These are phyloP conservation scores for Loripinus fragilis DNA, from an alignment of 2,888 invertebrate genomes.

Conservation along the genomic window DNA sequence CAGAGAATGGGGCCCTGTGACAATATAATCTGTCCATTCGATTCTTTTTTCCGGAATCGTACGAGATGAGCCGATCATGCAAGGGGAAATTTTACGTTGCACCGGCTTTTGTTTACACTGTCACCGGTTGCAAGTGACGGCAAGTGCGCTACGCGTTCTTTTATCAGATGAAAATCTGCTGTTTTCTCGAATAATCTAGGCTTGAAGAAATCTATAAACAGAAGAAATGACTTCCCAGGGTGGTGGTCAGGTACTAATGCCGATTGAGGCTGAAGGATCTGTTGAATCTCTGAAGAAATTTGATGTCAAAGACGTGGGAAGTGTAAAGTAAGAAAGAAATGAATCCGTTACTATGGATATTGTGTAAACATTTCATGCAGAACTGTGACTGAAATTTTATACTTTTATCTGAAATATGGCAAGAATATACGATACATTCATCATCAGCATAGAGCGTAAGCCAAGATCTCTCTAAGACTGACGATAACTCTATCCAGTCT, in stretches of 20 bases:
- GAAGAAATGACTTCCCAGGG: slow-evolving; percentile 44
- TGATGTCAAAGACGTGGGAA: slow-evolving; percentile 88
- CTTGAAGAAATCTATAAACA: background rate
- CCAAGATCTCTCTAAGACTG: too few relatives aligned
- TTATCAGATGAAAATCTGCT: too few relatives aligned
- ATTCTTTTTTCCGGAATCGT: too few relatives aligned
- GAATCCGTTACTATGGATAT: background rate
- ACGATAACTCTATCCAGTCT: too few relatives aligned
- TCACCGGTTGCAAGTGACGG: background rate
- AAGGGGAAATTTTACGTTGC: background rate
- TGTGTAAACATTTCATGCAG: background rate
- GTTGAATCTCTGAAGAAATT: slow-evolving; percentile 89
- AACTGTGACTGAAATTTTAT: too few relatives aligned
- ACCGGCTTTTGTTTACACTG: background rate
- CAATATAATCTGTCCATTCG: too few relatives aligned
- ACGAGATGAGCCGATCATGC: too few relatives aligned
- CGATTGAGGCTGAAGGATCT: slow-evolving; percentile 89
- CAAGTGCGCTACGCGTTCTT: slow-evolving; percentile 11
- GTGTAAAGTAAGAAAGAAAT: slow-evolving; percentile 84
- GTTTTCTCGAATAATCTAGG: background rate
- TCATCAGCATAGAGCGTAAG: too few relatives aligned
- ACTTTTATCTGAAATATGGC: too few relatives aligned
- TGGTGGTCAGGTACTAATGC: slow-evolving; percentile 73
- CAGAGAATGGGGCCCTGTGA: too few relatives aligned
- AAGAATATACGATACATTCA: too few relatives aligned